phyloP scores from a whole-genome alignment of 2,113 vertebrate genomes.

The Poecile atricapillus region DNA sequence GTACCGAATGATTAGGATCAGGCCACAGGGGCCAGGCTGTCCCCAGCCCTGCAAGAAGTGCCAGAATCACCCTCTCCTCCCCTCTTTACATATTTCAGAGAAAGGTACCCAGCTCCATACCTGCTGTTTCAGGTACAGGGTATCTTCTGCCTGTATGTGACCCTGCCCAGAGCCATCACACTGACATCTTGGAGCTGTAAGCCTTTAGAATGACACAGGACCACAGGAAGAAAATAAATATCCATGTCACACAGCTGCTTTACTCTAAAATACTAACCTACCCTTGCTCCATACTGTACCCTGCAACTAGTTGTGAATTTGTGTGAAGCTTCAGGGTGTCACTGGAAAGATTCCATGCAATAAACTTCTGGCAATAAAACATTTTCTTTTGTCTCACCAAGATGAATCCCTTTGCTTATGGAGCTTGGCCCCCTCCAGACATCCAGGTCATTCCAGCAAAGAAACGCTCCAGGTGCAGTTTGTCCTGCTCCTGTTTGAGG shows the following conservation, averaged over 20 bases:
- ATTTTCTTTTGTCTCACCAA: not conserved
- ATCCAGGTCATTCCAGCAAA: not conserved
- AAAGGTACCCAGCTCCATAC: not conserved
- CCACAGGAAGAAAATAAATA: not conserved
- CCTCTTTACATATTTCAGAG: not conserved
- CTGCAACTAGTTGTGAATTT: not conserved
- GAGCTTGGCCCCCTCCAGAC: not conserved
- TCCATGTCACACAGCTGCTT: not conserved
- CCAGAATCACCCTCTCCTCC: not conserved
- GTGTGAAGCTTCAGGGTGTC: not conserved
- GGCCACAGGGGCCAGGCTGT: not conserved
- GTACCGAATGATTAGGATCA: rapidly evolving
- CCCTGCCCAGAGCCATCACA: not conserved
- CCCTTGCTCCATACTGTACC: not conserved
- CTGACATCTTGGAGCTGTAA: not conserved
- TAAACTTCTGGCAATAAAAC: not conserved
- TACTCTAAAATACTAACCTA: not conserved
- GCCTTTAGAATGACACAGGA: not conserved
- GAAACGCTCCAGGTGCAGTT: not conserved
- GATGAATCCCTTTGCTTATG: not conserved
- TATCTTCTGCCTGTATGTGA: not conserved
- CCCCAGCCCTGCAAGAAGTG: not conserved
- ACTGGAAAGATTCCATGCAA: not conserved
- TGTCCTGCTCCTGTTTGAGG: not conserved
- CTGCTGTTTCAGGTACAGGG: not conserved